These are phyloP conservation scores for Solea solea DNA, from an alignment of 2,113 vertebrate genomes.

Conservation along the genomic window DNA sequence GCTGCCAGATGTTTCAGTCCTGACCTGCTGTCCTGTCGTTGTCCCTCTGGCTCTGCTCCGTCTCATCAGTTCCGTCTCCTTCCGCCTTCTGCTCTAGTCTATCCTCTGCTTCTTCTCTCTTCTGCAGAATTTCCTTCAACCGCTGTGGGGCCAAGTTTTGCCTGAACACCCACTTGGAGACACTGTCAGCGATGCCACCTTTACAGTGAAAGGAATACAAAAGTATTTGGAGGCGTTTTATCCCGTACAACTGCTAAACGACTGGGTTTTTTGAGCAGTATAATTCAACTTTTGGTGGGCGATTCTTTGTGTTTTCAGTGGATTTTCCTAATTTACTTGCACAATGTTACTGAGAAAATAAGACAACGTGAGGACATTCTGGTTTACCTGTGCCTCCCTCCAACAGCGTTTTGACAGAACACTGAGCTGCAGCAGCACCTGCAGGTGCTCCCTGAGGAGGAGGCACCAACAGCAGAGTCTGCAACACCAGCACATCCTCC, in stretches of 20 bases:
- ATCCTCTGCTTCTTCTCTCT: slow-evolving; percentile 63
- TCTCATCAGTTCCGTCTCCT: slow-evolving; percentile 8
- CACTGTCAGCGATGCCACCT: slow-evolving; percentile 93
- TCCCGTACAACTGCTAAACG: no score
- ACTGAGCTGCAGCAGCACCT: slow-evolving; percentile 79
- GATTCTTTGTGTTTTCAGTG: no score
- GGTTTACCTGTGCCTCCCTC: slow-evolving; percentile 92
- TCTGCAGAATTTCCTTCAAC: slow-evolving; percentile 81
- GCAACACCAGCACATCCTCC: slow-evolving; percentile 92
- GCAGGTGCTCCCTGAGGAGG: slow-evolving; percentile 71
- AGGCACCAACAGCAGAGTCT: slow-evolving; percentile 86
- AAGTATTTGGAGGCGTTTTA: no score
- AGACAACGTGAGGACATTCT: not conserved
- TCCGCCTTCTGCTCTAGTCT: slow-evolving; percentile 27
- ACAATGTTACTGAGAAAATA: not conserved
- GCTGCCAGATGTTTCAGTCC: not conserved
- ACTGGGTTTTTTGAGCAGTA: no score
- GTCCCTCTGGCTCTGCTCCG: slow-evolving; percentile 28
- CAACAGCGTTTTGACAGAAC: slow-evolving; percentile 90
- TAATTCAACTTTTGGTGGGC: no score
- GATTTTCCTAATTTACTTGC: no score
- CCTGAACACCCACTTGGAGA: slow-evolving; percentile 96
- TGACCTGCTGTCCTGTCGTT: slow-evolving; percentile 61
- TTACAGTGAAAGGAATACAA: not conserved
- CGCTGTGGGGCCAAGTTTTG: slow-evolving; percentile 84